phyloP scores from a whole-genome alignment of 2,113 vertebrate genomes.

The Rhynchomys soricoides region DNA sequence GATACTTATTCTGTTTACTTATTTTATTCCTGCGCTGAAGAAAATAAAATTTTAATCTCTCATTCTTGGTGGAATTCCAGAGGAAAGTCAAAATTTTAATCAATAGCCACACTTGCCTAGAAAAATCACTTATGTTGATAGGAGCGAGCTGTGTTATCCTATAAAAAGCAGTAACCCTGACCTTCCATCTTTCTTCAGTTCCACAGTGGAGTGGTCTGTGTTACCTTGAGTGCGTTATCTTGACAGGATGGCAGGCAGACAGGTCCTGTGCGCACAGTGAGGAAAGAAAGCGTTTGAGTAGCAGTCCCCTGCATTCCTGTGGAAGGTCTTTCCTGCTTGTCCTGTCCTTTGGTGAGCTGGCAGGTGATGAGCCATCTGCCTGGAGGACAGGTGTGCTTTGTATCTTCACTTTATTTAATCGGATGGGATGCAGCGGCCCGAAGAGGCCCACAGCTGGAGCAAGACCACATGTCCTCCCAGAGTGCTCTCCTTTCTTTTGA shows the following conservation, averaged over 20 bases:
- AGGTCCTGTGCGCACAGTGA: accelerated
- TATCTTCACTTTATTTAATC: neutral
- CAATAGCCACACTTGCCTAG: conserved; percentile 46
- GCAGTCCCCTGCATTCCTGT: accelerated
- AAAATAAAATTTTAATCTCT: conserved; percentile 60
- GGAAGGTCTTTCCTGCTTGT: neutral
- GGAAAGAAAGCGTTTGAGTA: neutral
- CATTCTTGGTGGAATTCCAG: conserved; percentile 66
- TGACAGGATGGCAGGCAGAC: neutral
- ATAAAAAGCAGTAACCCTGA: conserved; percentile 12
- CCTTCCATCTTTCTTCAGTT: neutral
- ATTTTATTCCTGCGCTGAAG: conserved; percentile 15
- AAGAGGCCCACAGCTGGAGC: neutral
- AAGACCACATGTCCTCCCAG: too few species aligned
- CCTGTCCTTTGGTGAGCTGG: neutral
- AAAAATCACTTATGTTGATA: conserved; percentile 30
- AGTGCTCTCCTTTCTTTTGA: accelerated
- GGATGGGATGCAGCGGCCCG: accelerated
- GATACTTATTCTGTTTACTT: conserved; percentile 56
- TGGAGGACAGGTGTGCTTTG: neutral
- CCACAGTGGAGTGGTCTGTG: conserved; percentile 45
- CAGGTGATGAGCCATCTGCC: neutral
- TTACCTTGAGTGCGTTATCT: conserved; percentile 13
- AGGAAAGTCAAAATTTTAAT: conserved; percentile 69
- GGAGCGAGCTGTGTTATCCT: conserved; percentile 1